Conservation (phyloP, 2,797 vertebrate genomes). For the Molossus molossus region DNA sequence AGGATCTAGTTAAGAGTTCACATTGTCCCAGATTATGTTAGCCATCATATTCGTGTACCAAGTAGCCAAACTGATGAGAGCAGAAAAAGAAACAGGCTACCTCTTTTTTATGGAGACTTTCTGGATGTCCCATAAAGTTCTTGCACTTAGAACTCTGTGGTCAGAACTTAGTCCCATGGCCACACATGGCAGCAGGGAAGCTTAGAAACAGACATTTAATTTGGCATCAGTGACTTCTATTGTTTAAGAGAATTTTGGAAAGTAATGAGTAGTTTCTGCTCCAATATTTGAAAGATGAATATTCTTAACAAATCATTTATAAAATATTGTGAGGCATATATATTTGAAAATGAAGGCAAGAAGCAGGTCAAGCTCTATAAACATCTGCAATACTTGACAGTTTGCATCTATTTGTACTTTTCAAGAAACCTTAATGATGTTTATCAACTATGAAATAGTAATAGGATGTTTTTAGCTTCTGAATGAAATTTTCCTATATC, state of each 20-base stretch:
- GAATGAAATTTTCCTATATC: background rate
- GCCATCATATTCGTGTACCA: background rate
- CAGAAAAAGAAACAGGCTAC: too few species aligned
- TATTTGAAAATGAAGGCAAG: background rate
- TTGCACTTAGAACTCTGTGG: background rate
- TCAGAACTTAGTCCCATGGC: background rate
- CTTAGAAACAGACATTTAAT: background rate
- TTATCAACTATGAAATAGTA: background rate
- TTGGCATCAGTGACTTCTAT: background rate
- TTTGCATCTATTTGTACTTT: background rate
- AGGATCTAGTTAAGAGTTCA: background rate
- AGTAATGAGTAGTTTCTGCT: background rate
- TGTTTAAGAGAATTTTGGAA: background rate
- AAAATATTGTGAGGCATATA: background rate
- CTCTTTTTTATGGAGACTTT: background rate
- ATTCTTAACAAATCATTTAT: background rate
- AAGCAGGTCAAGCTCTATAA: background rate
- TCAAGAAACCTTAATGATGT: background rate
- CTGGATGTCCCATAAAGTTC: background rate
- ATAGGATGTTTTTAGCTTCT: background rate
- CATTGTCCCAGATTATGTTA: background rate
- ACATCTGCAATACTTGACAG: background rate
- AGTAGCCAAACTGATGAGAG: background rate
- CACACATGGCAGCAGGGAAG: background rate
- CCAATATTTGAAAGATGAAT: background rate